Evolutionary conservation across 1,140 invertebrate genomes (phyloP).

Genomic region (Andrena cerasifolii): DNA sequence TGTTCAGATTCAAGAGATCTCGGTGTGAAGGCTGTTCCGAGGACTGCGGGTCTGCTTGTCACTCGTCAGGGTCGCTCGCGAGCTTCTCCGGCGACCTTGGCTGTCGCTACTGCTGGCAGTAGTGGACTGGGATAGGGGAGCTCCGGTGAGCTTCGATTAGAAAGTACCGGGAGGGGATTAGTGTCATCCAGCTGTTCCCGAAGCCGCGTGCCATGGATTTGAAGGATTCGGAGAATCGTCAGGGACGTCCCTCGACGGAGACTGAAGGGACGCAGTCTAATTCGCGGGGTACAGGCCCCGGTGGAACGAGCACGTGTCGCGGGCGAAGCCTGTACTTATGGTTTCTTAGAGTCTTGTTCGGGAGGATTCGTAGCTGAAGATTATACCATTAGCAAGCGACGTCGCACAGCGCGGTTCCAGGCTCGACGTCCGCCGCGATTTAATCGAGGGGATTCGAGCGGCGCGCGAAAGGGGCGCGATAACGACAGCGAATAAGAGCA

Average conservation of each 20-base stretch:
- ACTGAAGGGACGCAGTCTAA: no score
- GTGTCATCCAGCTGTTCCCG: neutral
- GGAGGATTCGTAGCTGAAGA: neutral
- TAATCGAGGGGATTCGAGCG: neutral
- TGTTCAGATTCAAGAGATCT: slow-evolving; percentile 94
- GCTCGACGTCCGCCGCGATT: neutral
- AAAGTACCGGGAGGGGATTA: neutral
- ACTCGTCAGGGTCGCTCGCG: neutral
- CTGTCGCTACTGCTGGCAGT: slow-evolving; percentile 28
- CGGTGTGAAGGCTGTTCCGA: slow-evolving; percentile 85
- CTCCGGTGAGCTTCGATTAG: slow-evolving; percentile 10
- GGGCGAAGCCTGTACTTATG: slow-evolving; percentile 3
- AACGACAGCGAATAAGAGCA: neutral
- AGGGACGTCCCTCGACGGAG: neutral
- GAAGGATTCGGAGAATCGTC: slow-evolving; percentile 34
- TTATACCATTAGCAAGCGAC: neutral
- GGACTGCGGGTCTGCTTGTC: neutral
- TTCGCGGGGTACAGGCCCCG: no score
- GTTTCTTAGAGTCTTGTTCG: slow-evolving; percentile 2
- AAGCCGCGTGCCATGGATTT: slow-evolving; percentile 34
- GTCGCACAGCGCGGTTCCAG: neutral
- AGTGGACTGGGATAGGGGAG: neutral
- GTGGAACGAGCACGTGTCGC: no score
- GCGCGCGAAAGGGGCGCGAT: neutral
- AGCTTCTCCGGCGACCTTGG: neutral